Conservation (phyloP, 2,888 invertebrate genomes). For the Nomada goodeniana region DNA sequence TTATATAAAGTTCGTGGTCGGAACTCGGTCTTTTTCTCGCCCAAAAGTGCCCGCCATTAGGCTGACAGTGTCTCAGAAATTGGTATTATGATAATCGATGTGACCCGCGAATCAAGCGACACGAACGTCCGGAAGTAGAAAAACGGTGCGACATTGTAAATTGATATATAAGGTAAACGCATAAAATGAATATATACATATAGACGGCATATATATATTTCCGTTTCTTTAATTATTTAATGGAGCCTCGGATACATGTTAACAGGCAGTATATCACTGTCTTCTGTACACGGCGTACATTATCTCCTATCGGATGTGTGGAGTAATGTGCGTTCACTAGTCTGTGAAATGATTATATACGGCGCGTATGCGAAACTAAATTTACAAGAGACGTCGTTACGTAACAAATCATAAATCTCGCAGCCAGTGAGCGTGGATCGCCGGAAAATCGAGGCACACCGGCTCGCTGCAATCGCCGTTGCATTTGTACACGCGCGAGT, state of each 20-base stretch:
- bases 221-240: conserved; percentile 41
- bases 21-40: conserved; percentile 19
- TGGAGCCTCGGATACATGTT: conserved; percentile 68
- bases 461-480: conserved; percentile 29
- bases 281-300: conserved; percentile 35
- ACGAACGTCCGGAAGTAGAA: neutral
- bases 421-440: conserved; percentile 44
- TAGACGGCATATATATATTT: neutral
- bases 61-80: neutral
- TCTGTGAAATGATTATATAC: conserved; percentile 62
- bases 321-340: conserved; percentile 63
- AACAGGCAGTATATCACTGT: conserved; percentile 63
- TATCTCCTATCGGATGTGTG: conserved; percentile 68
- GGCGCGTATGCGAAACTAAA: conserved; percentile 45
- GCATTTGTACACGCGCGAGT: conserved; percentile 10
- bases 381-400: conserved; percentile 60
- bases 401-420: conserved; percentile 68
- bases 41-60: conserved; percentile 3
- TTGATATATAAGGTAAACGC: neutral
- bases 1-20: conserved; percentile 46
- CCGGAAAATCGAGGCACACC: conserved; percentile 53
- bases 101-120: neutral
- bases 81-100: neutral
- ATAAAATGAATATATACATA: neutral
- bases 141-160: too few relatives aligned